These are phyloP conservation scores for Cephus sareptanus DNA, from an alignment of 2,888 invertebrate genomes.

Conservation along the genomic window DNA sequence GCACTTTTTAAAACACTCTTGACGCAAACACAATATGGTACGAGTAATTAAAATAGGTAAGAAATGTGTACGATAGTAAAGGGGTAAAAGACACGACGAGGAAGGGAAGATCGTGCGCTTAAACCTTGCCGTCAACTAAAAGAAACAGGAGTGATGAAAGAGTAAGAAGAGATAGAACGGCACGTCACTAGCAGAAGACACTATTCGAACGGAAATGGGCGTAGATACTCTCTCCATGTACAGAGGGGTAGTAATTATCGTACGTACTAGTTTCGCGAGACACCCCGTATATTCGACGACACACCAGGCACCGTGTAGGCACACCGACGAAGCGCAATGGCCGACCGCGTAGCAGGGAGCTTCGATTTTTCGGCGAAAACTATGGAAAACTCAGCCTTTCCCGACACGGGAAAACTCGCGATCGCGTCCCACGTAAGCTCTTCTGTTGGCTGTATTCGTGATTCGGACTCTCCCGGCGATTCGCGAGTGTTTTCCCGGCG, in stretches of 20 bases:
- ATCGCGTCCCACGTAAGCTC: neutral
- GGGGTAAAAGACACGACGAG: neutral
- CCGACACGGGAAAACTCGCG: constrained; percentile 1
- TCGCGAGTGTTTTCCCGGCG: constrained; percentile 13
- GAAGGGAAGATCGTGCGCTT: neutral
- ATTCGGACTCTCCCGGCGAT: neutral
- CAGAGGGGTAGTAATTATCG: neutral
- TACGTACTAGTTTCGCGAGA: constrained; percentile 8
- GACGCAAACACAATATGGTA: neutral
- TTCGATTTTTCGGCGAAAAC: constrained; percentile 17
- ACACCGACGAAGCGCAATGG: constrained; percentile 51
- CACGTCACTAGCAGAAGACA: neutral
- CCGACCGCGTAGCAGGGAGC: constrained; percentile 40
- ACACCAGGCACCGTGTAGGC: constrained; percentile 8
- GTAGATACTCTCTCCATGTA: neutral
- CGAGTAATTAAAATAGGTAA: neutral
- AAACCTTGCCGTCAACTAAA: neutral
- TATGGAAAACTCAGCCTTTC: constrained; percentile 4
- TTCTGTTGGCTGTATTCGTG: neutral
- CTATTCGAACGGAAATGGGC: neutral
- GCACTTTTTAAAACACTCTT: neutral
- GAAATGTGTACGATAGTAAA: neutral
- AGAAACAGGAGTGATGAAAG: neutral
- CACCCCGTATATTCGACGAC: constrained; percentile 20
- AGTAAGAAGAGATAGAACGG: neutral